Conservation (phyloP, 2,797 vertebrate species). For the Scolopax rusticola region DNA sequence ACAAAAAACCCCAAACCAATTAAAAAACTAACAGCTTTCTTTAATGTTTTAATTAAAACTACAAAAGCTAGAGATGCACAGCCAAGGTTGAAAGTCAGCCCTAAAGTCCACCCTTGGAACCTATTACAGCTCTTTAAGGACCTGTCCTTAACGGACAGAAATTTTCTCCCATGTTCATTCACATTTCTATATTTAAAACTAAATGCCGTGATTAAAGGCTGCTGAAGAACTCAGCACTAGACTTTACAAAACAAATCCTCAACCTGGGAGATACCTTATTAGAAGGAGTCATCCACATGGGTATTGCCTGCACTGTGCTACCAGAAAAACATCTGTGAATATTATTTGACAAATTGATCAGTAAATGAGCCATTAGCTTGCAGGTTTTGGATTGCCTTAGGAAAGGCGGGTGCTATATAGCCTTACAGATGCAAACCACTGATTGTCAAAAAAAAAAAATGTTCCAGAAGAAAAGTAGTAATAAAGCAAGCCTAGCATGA, state of each 20-base stretch:
- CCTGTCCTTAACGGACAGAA: not conserved
- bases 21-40: not conserved
- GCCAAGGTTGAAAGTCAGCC: not conserved
- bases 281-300: conserved; percentile 60
- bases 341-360: conserved; percentile 79
- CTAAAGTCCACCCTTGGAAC: not conserved
- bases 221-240: not conserved
- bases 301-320: conserved; percentile 59
- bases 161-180: not conserved
- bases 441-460: not conserved
- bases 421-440: conserved; percentile 71
- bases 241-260: not conserved
- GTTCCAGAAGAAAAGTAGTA: conserved; percentile 27
- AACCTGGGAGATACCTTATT: not conserved
- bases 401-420: conserved; percentile 48
- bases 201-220: conserved; percentile 6
- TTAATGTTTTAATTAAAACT: not conserved
- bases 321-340: conserved; percentile 75
- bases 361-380: conserved; percentile 76
- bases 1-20: not conserved
- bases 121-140: not conserved
- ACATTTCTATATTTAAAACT: not conserved
- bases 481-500: conserved; percentile 64
- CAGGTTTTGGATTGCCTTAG: conserved; percentile 66
- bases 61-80: not conserved